Percentiles rank a stretch among this genome's conserved stretches.
Evolutionary conservation across 2,888 invertebrate species (phyloP).

Genomic region (Coleophora deauratella): DNA sequence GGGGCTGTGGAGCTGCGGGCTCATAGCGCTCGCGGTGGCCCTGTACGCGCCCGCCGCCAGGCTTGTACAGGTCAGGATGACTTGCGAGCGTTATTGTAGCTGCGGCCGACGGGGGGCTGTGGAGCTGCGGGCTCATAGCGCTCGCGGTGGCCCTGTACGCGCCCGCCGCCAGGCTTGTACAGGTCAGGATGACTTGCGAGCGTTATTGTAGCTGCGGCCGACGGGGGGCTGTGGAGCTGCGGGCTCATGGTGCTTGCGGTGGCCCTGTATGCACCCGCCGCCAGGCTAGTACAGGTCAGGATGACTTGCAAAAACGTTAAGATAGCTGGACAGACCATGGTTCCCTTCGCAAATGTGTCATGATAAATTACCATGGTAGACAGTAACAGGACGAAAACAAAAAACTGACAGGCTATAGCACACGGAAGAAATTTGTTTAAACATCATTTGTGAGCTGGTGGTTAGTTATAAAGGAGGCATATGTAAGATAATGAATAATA

Average conservation of each 20-base stretch:
- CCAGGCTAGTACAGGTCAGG: constrained; percentile 51
- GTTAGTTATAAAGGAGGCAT: no score
- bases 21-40: constrained; percentile 55
- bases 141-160: constrained; percentile 47
- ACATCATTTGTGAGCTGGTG: no score
- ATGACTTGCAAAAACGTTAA: no score
- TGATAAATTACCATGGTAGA: no score
- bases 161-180: constrained; percentile 46
- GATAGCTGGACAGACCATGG: no score
- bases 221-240: constrained; percentile 51
- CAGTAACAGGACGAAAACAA: no score
- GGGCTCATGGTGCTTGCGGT: constrained; percentile 50
- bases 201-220: constrained; percentile 43
- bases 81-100: no score
- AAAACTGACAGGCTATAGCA: no score
- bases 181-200: constrained; percentile 40
- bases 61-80: constrained; percentile 49
- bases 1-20: constrained; percentile 45
- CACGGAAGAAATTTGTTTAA: no score
- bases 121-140: constrained; percentile 52
- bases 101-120: constrained; percentile 52
- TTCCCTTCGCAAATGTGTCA: no score
- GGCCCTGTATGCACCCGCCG: constrained; percentile 44
- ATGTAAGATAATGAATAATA: no score
- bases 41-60: constrained; percentile 41